Evolutionary conservation across 2,113 vertebrate genomes (phyloP).

Genomic region (Callopanchax toddi): DNA sequence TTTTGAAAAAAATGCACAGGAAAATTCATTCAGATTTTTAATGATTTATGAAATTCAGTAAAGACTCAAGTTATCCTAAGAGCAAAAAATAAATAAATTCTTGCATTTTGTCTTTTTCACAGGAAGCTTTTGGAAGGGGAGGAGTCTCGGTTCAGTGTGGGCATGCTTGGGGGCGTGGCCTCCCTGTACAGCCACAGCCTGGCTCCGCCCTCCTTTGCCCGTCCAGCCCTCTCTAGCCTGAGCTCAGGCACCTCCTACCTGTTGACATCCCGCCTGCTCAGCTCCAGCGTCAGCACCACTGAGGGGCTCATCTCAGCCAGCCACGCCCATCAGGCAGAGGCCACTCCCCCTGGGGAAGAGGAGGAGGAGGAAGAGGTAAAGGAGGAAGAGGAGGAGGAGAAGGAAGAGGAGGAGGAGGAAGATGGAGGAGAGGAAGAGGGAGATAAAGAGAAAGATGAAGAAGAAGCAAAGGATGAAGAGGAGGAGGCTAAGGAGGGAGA

Average conservation of each 20-base stretch:
- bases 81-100: neutral
- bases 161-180: slow-evolving; percentile 83
- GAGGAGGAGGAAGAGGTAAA: slow-evolving; percentile 32
- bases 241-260: slow-evolving; percentile 82
- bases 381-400: slow-evolving; percentile 21
- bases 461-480: slow-evolving; percentile 21
- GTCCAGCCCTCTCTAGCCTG: slow-evolving; percentile 85
- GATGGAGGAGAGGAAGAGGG: slow-evolving; percentile 31
- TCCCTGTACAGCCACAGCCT: slow-evolving; percentile 83
- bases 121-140: slow-evolving; percentile 97
- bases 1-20: too few species aligned
- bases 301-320: slow-evolving; percentile 86
- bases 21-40: too few species aligned
- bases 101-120: too few species aligned
- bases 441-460: slow-evolving; percentile 26
- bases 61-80: neutral
- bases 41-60: too few species aligned
- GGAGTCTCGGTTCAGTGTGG: slow-evolving; percentile 91
- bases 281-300: slow-evolving; percentile 86
- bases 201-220: slow-evolving; percentile 72
- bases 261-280: slow-evolving; percentile 81
- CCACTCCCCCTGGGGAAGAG: slow-evolving; percentile 72
- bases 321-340: slow-evolving; percentile 84
- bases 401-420: slow-evolving; percentile 11
- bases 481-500: slow-evolving; percentile 47